phyloP scores from a whole-genome alignment of 1,140 invertebrate species.

The Pararge aegeria region DNA sequence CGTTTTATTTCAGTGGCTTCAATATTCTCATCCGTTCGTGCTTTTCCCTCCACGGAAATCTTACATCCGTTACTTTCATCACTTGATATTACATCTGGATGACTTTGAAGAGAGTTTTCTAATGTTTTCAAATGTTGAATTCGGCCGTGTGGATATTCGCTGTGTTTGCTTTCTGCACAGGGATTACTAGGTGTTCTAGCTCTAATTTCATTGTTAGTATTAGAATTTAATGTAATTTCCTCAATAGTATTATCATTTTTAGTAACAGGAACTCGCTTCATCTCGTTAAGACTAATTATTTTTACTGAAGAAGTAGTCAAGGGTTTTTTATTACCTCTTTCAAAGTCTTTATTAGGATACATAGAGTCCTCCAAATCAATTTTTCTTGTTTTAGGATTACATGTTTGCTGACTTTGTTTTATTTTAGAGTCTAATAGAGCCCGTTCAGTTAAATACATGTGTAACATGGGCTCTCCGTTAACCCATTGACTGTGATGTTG shows the following conservation, averaged over 20 bases:
- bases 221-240: constrained; percentile 34
- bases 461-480: constrained; percentile 83
- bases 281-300: constrained; percentile 30
- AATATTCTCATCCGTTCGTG: constrained; percentile 46
- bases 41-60: constrained; percentile 46
- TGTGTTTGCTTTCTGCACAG: constrained; percentile 74
- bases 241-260: constrained; percentile 20
- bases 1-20: constrained; percentile 53
- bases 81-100: constrained; percentile 43
- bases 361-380: constrained; percentile 52
- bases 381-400: constrained; percentile 60
- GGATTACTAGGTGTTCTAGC: constrained; percentile 35
- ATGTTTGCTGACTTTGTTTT: constrained; percentile 83
- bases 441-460: constrained; percentile 88
- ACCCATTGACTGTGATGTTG: constrained; percentile 80
- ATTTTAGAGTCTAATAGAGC: constrained; percentile 87
- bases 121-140: constrained; percentile 77
- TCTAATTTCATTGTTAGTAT: constrained; percentile 33
- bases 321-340: constrained; percentile 22
- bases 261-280: neutral
- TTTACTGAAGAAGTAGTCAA: constrained; percentile 14
- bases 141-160: constrained; percentile 82
- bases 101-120: constrained; percentile 51
- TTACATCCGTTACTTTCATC: constrained; percentile 56
- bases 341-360: constrained; percentile 36